Base-by-base conservation (phyloP, 2,797 vertebrate genomes). In the Pelodytes ibericus region DNA sequence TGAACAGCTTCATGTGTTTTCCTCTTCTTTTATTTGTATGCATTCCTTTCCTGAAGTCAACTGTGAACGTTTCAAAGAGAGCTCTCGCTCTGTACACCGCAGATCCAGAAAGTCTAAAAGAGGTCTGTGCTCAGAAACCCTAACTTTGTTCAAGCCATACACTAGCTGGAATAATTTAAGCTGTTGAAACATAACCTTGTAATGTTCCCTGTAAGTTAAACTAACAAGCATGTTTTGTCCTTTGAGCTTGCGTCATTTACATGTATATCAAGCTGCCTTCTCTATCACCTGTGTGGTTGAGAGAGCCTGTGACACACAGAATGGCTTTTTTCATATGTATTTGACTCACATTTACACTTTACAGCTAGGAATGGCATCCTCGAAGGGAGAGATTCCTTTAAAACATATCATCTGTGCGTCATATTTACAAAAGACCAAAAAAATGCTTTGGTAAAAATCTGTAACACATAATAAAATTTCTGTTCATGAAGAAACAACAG, bases 101-200 rank as follows among this genome's bases (percentile, higher is more conserved):
- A 93, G 92, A 89, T 94, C 94, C 89, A 89, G 93, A 90, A 94
- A 93, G 84, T 94, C 94, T 83, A 92, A 95, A 87, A 89, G 93
- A 94, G 92, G 92, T 95, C 90, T 90, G 95, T 96, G 89, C 84
- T 85, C 74, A 86, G 71, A 77, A 84, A 74, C 51, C 51, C 68
- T 81, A 24, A 63, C 72, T 63, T 79, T 79, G 78, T 80, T 84
- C 75, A 77, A 81, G 69, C 73, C 47, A 77, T 81, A 62, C 73
- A 72, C 39, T 15, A 80, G 77, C 79, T 72, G 53, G 72, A 79
- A 82, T 77, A 15, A 69, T 82, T 79, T 83, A 80, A 83, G 72
- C 72, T 82, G 82, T 80, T 72, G 81, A 65, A 69, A 79, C 58
- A 72, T 65, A 65, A 36, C 20, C 22, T 73, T 80, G 72, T 36